Evolutionary conservation across 2,797 vertebrate genomes (phyloP), one percentile per base, ranked within the genome.

Genomic region (Vultur gryphus): DNA sequence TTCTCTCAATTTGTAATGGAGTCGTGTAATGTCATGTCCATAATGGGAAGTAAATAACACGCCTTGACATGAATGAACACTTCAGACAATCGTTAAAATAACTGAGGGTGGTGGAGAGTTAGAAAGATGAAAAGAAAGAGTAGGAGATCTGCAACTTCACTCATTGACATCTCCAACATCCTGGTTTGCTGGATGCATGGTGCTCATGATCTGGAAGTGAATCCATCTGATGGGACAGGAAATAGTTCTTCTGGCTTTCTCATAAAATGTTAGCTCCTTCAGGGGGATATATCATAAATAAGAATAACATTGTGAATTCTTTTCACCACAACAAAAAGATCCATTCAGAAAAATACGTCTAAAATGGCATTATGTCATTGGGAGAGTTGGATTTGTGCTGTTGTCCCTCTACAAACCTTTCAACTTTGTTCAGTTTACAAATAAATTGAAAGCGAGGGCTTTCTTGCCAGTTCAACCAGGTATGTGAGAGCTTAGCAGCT

Each of bases 31-130:
- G 94, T 87, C 87, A 37, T 87, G 87, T 93, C 94, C n/a, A 2
- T 94, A 97, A 97, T 92, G 83, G 84, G 79, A 96, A 93, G 87
- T 91, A 97, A 98, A 97, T 97, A 96, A 96, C 91, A 94, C 4
- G 26, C 62, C 58, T 84, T 97, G 89, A 89, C 76, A 70, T 88
- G 96, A 95, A 89, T 92, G 95, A 96, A 95, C 64, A 91, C 89
- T 97, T 94, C 71, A 95, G 58, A 67, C 87, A 96, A 85, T 93
- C 43, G 7, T 96, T 97, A 95, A 91, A 86, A 93, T 97, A 98
- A 97, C 97, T 93, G 93, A 94, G 51, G 77, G 65, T 94, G 65
- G 89, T 94, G 77, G 39, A 90, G 87, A 96, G 73, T 87, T 96
- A 70, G 67, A 93, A 97, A 95, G 92, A 64, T 84, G 23, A 69